Conservation (phyloP, 2,797 vertebrate species). For the Sphaeramia orbicularis region DNA sequence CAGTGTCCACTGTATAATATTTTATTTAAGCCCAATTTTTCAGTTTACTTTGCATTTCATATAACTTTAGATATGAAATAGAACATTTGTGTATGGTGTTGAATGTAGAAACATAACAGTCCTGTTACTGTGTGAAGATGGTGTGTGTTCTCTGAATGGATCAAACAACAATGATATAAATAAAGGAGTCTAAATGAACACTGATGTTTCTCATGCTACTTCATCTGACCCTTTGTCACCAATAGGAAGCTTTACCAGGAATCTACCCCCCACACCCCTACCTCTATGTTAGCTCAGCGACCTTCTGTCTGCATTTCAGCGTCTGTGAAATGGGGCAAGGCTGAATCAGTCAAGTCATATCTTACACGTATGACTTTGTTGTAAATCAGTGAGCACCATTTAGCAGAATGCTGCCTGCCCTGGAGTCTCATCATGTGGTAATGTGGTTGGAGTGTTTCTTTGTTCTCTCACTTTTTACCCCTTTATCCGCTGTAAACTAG, state of each 20-base stretch:
- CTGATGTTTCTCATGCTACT: not conserved
- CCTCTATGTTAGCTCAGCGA: too few species aligned
- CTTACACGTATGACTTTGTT: not conserved
- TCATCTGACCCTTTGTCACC: constrained; percentile 1
- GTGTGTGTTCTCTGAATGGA: too few species aligned
- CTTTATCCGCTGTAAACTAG: constrained; percentile 10
- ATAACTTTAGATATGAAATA: too few species aligned
- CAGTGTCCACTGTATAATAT: not conserved
- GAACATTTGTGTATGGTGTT: too few species aligned
- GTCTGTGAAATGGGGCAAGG: not conserved
- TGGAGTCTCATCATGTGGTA: constrained; percentile 1
- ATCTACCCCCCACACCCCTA: too few species aligned
- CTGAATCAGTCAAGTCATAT: constrained; percentile 18
- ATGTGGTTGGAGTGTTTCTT: constrained; percentile 2
- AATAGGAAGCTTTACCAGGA: constrained; percentile 2
- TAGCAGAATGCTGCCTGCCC: not conserved
- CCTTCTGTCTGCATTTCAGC: too few species aligned
- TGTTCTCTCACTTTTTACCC: constrained; percentile 15
- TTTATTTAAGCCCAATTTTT: constrained; percentile 2
- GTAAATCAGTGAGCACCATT: not conserved
- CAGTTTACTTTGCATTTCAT: not conserved
- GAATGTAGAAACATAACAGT: too few species aligned
- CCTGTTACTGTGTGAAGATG: too few species aligned
- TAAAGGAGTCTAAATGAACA: too few species aligned
- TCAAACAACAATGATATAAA: too few species aligned